Conservation (phyloP, 2,113 vertebrate genomes). For the Pogonocichla stellata region DNA sequence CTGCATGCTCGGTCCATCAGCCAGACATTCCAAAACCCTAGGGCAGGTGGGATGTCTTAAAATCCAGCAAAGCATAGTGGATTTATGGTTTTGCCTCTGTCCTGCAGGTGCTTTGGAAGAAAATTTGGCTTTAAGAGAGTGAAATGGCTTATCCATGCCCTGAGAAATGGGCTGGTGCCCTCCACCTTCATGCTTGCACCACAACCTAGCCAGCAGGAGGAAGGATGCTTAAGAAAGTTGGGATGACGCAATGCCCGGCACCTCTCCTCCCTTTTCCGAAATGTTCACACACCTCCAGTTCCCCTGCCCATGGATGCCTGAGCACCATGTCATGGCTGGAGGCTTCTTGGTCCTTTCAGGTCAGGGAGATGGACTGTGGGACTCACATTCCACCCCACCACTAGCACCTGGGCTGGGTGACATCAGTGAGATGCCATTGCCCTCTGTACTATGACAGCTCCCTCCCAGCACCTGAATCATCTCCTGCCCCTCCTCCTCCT, state of each 20-base stretch:
- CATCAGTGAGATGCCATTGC: neutral
- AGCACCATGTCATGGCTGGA: accelerated
- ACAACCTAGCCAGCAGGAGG: neutral
- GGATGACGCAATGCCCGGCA: neutral
- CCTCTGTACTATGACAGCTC: neutral
- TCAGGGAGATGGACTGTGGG: neutral
- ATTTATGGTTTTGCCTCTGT: neutral
- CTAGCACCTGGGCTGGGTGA: neutral
- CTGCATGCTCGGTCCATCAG: neutral
- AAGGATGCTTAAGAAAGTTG: constrained; percentile 28
- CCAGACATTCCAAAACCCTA: neutral
- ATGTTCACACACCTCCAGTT: neutral
- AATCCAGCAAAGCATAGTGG: neutral
- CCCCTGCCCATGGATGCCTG: neutral
- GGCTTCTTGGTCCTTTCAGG: neutral
- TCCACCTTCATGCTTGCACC: neutral
- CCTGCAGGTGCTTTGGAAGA: neutral
- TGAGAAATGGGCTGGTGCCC: accelerated
- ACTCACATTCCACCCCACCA: neutral
- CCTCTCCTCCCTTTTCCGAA: neutral
- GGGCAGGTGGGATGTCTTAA: neutral
- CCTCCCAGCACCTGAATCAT: neutral
- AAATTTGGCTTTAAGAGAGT: neutral
- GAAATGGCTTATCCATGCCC: neutral
- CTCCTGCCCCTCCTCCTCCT: neutral